Base-by-base conservation (phyloP, 1,140 invertebrate species). In the Pentalonia nigronervosa region DNA sequence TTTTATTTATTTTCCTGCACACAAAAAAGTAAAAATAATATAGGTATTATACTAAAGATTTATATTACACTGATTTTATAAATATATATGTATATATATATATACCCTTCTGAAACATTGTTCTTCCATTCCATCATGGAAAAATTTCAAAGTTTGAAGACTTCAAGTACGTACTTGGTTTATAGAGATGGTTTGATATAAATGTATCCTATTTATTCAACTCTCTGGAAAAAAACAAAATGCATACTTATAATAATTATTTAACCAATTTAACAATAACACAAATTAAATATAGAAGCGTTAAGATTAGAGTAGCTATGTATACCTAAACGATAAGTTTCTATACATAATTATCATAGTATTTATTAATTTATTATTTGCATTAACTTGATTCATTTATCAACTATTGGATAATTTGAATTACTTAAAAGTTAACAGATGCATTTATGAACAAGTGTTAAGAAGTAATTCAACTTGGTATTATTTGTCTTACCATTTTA, bases 51-150 rank as follows among this genome's bases (percentile, higher is more conserved):
- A 36, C n/a, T 36, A 8, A n/a, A 76, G n/a, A 76, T 76, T n/a
- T 76, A 20, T 48, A n/a, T 48, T n/a, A 20, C 3, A 84, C 45
- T 41, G 21, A 84, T 84, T 45, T 88, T 21, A 50, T 20, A 48
- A 50, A 47, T 91, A 83, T 30, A n/a, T n/a, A n/a, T n/a, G n/a
- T 21, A 50, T 20, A 48, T 34, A 47, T 91, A 83, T 30, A 21
- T 84, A 41, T 93, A 93, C 91, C 91, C 91, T 25, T 93, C 91
- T 41, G 91, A 23, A 53, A 84, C 81, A 86, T 93, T 93, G 81
- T 86, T 93, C 91, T 93, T 93, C 91, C 91, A 93, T 93, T 93
- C 91, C 91, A 93, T 93, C 20, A 86, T 84, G 91, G 91, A 93
- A 93, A 48, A 93, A 84, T 93, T 45, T 53, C 56, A 50, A 93